Percentiles rank a stretch among this genome's conserved stretches.
phyloP scores from a whole-genome alignment of 2,888 invertebrate species.

The Yponomeuta cagnagella region DNA sequence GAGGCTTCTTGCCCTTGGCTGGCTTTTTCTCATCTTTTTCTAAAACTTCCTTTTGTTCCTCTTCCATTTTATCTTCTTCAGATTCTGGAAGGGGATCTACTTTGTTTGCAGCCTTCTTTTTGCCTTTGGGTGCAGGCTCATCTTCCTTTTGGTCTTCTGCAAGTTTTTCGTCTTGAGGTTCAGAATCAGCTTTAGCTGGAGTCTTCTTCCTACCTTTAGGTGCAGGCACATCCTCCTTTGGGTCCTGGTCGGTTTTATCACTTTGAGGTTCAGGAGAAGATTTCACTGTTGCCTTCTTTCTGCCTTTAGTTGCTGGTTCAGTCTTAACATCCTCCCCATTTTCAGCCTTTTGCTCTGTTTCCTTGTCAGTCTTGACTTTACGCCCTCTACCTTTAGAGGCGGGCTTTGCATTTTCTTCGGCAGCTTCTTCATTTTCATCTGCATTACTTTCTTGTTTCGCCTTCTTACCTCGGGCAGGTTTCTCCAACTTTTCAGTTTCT shows the following conservation, averaged over 20 bases:
- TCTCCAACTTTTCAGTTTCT: conserved; percentile 28
- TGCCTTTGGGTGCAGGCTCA: conserved; percentile 6
- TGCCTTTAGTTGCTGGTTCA: conserved; percentile 32
- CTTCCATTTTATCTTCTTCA: conserved; percentile 13
- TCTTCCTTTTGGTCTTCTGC: conserved; percentile 22
- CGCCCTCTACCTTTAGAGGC: conserved; percentile 47
- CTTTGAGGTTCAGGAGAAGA: conserved; percentile 17
- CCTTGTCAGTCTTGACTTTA: conserved; percentile 41
- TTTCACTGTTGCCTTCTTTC: conserved; percentile 34
- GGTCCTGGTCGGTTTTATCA: not conserved
- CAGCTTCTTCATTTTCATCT: conserved; percentile 22
- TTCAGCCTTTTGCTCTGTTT: conserved; percentile 38
- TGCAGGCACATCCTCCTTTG: not conserved
- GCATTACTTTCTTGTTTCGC: conserved; percentile 36
- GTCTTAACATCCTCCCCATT: conserved; percentile 39
- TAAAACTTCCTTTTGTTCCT: conserved; percentile 22
- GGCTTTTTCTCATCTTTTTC: conserved; percentile 34
- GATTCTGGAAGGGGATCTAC: not conserved
- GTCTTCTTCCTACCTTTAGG: conserved; percentile 21
- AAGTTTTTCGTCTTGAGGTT: conserved; percentile 20
- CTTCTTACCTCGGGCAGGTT: conserved; percentile 24
- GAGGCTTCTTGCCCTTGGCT: conserved; percentile 45
- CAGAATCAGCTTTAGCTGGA: conserved; percentile 12
- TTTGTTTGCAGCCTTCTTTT: conserved; percentile 9
- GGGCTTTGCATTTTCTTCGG: conserved; percentile 45